These are phyloP conservation scores for Polypedilum vanderplanki DNA, from an alignment of 1,140 invertebrate genomes.

Conservation along the genomic window DNA sequence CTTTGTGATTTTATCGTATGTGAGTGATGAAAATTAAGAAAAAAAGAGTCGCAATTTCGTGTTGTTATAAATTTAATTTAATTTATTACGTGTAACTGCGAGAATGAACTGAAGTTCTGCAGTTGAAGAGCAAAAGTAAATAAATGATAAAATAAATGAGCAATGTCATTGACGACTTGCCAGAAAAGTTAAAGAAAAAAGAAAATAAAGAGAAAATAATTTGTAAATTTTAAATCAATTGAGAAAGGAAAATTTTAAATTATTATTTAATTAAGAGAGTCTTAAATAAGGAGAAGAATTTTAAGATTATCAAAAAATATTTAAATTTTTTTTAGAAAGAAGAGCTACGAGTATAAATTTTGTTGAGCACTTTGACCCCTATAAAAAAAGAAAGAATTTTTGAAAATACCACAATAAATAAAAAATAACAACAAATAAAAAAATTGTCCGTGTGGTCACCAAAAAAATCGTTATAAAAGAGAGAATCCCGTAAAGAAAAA, in stretches of 20 bases:
- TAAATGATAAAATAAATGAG: neutral
- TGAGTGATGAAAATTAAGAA: too few relatives aligned
- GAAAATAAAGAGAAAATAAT: neutral
- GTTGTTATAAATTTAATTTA: slow-evolving; percentile 11
- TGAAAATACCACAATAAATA: neutral
- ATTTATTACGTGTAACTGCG: neutral
- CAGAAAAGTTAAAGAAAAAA: neutral
- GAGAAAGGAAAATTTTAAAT: neutral
- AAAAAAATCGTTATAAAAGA: neutral
- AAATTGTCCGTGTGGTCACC: neutral
- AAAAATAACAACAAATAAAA: neutral
- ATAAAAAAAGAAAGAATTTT: neutral
- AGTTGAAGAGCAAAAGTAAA: neutral
- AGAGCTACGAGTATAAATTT: neutral
- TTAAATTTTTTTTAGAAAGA: neutral
- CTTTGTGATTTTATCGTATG: too few relatives aligned
- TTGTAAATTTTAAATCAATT: neutral
- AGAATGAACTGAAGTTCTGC: neutral
- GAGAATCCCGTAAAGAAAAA: neutral
- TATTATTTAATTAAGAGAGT: slow-evolving; percentile 1
- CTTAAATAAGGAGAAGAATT: neutral
- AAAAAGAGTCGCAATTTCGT: neutral
- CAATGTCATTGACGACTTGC: slow-evolving; percentile 1
- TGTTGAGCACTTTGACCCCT: slow-evolving; percentile 1
- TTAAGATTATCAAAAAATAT: too few relatives aligned